Base-by-base conservation (phyloP, 2,797 vertebrate species). In the Lycodopsis pacificus region DNA sequence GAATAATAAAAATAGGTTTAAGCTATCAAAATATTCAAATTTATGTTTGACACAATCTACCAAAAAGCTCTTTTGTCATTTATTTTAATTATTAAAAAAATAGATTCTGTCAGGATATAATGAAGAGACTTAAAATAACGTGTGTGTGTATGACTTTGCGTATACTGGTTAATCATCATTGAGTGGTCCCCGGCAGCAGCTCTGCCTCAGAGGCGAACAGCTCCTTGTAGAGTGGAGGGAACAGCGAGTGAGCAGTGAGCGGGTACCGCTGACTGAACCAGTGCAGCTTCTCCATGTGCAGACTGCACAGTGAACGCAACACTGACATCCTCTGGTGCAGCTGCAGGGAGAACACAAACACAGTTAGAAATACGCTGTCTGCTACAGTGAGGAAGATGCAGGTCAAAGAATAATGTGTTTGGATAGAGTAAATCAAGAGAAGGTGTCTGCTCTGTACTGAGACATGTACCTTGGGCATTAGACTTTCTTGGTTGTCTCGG, bases 151-250 rank as follows among this genome's bases (percentile, higher is more conserved):
- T 76, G 36, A 71, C 10, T 75, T 53, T 83, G 79, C 20, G 61
- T 76, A 38, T 73, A 62, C 6, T 48, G 53, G 57, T 42, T 38
- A 56, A 42, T 74, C n/a, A 48, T 91, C 88, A 95, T 73, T 91
- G 93, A 56, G 85, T 77, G 67, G 81, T 82, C 83, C 92, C 88
- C 0, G 92, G 89, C 75, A 89, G 88, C 53, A 82, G 77, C 72
- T 97, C 97, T 0, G 88, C 73, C 71, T 98, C 97, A 4, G 95
- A 93, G 80, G 94, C 90, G 27, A 99, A 98, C 79, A 98, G 95
- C 89, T 98, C 97, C 69, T 96, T 97, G 95, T 99, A 98, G 72
- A 99, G 96, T 0, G 97, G 97, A 10, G 97, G 97, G 83, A 96
- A 96, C 65, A 94, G 88, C 0, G 94, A 91, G 88, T 94, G 92